Base-by-base conservation (phyloP, 2,888 invertebrate species). In the Artemia sinica region DNA sequence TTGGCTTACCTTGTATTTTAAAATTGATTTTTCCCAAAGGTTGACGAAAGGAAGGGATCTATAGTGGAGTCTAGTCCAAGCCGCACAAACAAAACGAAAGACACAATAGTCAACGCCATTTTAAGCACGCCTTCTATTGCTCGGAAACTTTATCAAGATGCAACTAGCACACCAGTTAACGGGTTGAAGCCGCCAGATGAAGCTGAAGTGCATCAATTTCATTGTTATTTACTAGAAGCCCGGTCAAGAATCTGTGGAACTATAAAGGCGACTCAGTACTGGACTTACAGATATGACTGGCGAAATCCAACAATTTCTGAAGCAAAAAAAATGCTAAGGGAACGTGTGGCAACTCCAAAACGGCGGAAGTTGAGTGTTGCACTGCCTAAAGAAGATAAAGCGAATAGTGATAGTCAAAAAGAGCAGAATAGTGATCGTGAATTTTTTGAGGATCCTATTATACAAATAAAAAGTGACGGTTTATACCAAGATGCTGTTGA, bases 231-330 rank as follows among this genome's bases (percentile, higher is more conserved):
- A 50, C 86, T 86, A 75, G 90, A 91, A 77, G 91, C 93, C 0
- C 83, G 88, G 72, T 84, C 83, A 75, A 86, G 86, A 76, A 87
- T 94, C 69, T 82, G 84, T 49, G 82, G 85, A 10, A 87, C 90
- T 75, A 83, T 85, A 65, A 78, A 83, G 50, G 89, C 90, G 0
- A 91, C 91, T 76, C 77, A 80, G 0, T 81, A 81, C 69, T 95
- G 94, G 94, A 84, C 84, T 8, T 86, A 86, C 72, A 83, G 81
- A 67, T 95, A 93, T 79, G 86, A 88, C 74, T 86, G 85, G 12
- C 80, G 81, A 66, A 78, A 80, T 69, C 79, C 80, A 0, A 72
- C 78, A n/a, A 58, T 58, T 4, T 76, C 74, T n/a, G 74, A 74
- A 66, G 67, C 69, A n/a, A 70, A 72, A 76, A 77, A 28, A 74